Evolutionary conservation across 2,113 vertebrate species (phyloP).

Genomic region (Amazona guildingii): DNA sequence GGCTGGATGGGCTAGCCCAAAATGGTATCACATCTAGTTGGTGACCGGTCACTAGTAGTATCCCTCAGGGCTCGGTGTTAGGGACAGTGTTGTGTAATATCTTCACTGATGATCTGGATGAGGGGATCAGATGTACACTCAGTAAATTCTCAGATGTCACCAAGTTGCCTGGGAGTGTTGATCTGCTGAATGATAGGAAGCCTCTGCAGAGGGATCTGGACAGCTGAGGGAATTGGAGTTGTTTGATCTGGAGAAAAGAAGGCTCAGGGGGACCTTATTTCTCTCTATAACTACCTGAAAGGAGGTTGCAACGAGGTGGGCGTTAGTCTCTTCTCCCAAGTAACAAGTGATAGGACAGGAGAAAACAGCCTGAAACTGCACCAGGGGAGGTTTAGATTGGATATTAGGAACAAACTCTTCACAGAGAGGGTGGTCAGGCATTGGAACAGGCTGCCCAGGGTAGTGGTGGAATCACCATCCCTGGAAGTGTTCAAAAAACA

Average conservation of each 20-base stretch:
- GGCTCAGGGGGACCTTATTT: background rate
- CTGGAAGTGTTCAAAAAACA: background rate
- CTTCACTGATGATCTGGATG: background rate
- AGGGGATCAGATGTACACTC: background rate
- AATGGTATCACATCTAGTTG: background rate
- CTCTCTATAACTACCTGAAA: background rate
- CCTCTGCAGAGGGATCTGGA: background rate
- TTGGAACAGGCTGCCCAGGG: background rate
- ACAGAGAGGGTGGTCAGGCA: background rate
- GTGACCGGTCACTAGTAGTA: background rate
- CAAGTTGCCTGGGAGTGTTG: background rate
- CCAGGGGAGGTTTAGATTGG: background rate
- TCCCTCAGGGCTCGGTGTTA: background rate
- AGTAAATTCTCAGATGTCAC: background rate
- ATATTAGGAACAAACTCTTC: background rate
- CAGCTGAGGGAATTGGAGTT: background rate
- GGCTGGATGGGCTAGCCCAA: background rate
- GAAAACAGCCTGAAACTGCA: background rate
- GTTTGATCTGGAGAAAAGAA: background rate
- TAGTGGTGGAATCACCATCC: background rate
- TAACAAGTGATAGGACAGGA: background rate
- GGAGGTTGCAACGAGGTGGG: background rate
- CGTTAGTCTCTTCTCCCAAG: background rate
- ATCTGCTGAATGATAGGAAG: background rate
- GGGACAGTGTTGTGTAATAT: background rate